Conservation (phyloP, 2,113 vertebrate genomes). For the Pterocles orientalis region DNA sequence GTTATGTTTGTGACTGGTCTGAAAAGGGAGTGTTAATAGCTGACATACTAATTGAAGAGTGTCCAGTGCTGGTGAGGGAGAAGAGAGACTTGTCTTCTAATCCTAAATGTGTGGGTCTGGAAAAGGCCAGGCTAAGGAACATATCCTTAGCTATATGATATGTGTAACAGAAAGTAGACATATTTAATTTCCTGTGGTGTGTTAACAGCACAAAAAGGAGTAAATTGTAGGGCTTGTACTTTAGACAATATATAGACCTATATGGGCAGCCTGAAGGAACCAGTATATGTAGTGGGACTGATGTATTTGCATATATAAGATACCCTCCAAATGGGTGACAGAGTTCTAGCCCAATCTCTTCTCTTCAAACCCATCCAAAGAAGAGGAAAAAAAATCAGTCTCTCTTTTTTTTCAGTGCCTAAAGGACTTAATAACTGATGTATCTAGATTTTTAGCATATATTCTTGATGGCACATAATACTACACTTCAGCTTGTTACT, state of each 20-base stretch:
- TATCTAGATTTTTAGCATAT: neutral
- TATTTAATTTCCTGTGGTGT: neutral
- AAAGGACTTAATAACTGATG: neutral
- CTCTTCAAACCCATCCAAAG: neutral
- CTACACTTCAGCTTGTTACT: neutral
- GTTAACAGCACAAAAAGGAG: neutral
- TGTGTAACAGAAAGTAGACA: neutral
- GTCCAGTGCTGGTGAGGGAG: neutral
- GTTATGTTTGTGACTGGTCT: neutral
- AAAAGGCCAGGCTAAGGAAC: neutral
- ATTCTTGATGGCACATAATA: neutral
- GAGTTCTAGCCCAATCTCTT: neutral
- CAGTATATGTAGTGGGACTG: neutral
- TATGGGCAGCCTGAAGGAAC: neutral
- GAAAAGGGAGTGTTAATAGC: neutral
- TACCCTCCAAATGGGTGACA: neutral
- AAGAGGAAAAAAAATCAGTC: neutral
- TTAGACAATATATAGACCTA: no score
- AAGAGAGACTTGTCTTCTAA: neutral
- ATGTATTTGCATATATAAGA: neutral
- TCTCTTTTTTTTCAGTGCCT: neutral
- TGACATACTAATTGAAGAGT: neutral
- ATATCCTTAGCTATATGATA: neutral
- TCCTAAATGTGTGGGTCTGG: neutral
- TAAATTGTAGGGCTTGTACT: neutral